phyloP scores from a whole-genome alignment of 2,888 invertebrate species.

The Chymomyza fuscimana region DNA sequence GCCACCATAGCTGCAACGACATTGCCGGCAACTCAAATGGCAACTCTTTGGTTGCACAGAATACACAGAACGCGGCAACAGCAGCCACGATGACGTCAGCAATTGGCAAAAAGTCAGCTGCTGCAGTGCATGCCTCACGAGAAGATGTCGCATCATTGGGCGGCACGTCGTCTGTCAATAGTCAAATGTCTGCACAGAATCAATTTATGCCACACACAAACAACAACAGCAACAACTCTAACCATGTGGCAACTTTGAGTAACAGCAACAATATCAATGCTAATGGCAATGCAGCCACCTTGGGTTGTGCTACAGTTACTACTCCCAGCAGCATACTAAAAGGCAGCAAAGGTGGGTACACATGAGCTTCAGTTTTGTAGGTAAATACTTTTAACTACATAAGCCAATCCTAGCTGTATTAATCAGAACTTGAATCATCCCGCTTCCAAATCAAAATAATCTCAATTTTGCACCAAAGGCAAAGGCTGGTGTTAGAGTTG shows the following conservation, averaged over 20 bases:
- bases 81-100: slow-evolving; percentile 26
- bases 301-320: slow-evolving; percentile 28
- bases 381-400: too few relatives aligned
- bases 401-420: too few relatives aligned
- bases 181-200: slow-evolving; percentile 67
- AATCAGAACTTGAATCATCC: too few relatives aligned
- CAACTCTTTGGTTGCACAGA: slow-evolving; percentile 2
- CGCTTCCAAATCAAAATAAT: too few relatives aligned
- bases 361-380: too few relatives aligned
- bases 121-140: slow-evolving; percentile 68
- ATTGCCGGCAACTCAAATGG: slow-evolving; percentile 44
- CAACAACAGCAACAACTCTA: slow-evolving; percentile 13
- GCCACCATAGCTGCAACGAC: slow-evolving; percentile 34
- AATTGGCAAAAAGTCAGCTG: slow-evolving; percentile 19
- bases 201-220: slow-evolving; percentile 34
- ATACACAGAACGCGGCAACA: slow-evolving; percentile 38
- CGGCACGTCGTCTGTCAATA: slow-evolving; percentile 76
- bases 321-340: slow-evolving; percentile 69
- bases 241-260: background rate
- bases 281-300: slow-evolving; percentile 29
- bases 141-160: slow-evolving; percentile 77
- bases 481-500: too few relatives aligned
- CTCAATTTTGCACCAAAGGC: too few relatives aligned
- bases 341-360: slow-evolving; percentile 72
- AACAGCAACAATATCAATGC: slow-evolving; percentile 40